Conservation (phyloP, 2,113 vertebrate species). For the Stercorarius parasiticus region DNA sequence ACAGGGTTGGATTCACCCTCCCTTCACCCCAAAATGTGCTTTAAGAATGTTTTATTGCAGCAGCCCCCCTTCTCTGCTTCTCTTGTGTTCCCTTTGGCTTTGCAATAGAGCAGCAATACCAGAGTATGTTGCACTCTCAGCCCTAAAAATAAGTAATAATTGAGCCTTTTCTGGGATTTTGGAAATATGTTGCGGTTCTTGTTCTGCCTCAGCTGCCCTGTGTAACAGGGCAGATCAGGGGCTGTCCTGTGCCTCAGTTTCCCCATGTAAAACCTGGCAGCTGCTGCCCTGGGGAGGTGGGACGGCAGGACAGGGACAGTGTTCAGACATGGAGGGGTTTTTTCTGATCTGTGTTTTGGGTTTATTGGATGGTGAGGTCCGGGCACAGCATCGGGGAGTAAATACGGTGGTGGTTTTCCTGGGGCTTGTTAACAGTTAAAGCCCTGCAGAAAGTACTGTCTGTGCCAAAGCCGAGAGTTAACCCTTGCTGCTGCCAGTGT, state of each 20-base stretch:
- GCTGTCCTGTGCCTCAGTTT: not conserved
- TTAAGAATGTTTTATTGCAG: not conserved
- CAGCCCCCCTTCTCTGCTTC: not conserved
- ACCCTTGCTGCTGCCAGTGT: accelerated
- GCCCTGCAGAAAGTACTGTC: not conserved
- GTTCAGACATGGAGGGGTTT: accelerated
- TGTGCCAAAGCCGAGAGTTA: accelerated
- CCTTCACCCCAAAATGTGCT: not conserved
- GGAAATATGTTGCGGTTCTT: not conserved
- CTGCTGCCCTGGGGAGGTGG: not conserved
- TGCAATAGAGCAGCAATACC: not conserved
- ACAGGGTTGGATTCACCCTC: not conserved
- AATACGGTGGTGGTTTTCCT: accelerated
- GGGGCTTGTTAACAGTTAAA: not conserved
- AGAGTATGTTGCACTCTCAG: accelerated
- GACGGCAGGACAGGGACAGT: not conserved
- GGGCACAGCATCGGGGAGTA: not conserved
- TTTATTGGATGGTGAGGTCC: not conserved
- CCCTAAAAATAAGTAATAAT: not conserved
- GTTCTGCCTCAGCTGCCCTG: not conserved
- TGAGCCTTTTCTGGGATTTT: not conserved
- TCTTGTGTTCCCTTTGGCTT: not conserved
- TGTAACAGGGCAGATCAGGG: not conserved
- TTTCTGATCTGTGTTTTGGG: not conserved
- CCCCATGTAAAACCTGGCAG: not conserved